A percentile compares a stretch with the other conserved stretches of the same genome.
These are phyloP conservation scores for Acanthopleura granulata DNA, from an alignment of 2,888 invertebrate genomes.

Conservation along the genomic window DNA sequence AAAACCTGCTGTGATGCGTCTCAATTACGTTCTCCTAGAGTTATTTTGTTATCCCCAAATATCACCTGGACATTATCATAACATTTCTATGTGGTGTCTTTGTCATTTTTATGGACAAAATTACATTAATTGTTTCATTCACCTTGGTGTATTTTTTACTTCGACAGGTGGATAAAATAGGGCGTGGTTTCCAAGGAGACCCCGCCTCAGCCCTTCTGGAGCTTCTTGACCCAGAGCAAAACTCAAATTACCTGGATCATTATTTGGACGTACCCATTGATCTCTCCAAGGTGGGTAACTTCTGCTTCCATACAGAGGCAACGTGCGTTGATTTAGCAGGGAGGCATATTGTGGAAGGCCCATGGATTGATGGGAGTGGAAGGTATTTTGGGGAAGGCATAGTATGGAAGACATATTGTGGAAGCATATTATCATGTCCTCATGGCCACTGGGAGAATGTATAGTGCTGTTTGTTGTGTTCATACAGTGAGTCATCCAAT, in stretches of 20 bases:
- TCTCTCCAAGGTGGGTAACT: slow-evolving; percentile 80
- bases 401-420: no score
- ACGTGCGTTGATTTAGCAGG: neutral
- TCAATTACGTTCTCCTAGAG: no score
- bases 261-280: slow-evolving; percentile 98
- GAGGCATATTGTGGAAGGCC: neutral
- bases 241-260: slow-evolving; percentile 97
- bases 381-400: neutral
- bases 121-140: no score
- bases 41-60: no score
- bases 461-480: no score
- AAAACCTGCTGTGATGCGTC: no score
- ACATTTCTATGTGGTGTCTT: no score
- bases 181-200: slow-evolving; percentile 93
- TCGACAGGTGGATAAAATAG: slow-evolving; percentile 73
- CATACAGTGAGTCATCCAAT: no score
- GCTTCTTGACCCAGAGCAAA: slow-evolving; percentile 98
- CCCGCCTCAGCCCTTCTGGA: slow-evolving; percentile 97
- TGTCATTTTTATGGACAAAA: no score
- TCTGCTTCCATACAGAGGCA: neutral
- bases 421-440: no score
- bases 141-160: slow-evolving; percentile 28
- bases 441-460: no score
- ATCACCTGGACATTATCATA: no score
- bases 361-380: neutral